Evolutionary conservation across 2,113 vertebrate species (phyloP), one percentile per base, ranked within the genome.

Genomic region (Ranitomeya variabilis): DNA sequence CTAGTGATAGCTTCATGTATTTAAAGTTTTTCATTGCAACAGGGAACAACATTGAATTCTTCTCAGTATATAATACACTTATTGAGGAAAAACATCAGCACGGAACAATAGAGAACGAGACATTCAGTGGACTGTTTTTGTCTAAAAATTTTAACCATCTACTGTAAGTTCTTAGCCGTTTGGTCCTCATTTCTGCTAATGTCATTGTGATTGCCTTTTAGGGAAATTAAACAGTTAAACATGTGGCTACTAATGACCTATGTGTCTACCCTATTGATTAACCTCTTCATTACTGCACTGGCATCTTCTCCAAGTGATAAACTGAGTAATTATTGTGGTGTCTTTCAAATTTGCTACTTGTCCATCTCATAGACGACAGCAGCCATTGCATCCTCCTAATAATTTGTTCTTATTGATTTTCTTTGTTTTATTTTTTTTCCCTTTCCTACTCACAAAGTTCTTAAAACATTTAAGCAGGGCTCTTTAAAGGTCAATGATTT

Each of bases 401-500:
- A 60, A 83, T 89, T 74, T 84, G 73, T 89, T 57, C 74, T 84
- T 78, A 89, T 89, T 89, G 81, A 89, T 89, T 84, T 83, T 83
- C 16, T 64, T 67, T 10, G 52, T 83, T 54, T 77, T 88, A 37
- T 77, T 45, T 87, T 87, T 87, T 83, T 60, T 83, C 26, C 66
- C 60, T 69, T 45, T 80, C 31, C 54, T 67, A 45, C 60, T 78
- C 60, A 51, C 80, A 89, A 89, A 89, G 80, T 89, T 84, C 60
- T 78, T 78, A 69, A 84, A 84, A 89, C 81, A 84, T 89, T 66
- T 89, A 84, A 89, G 59, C 71, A 51, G 57, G 87, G 57, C 87
- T 64, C 81, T 84, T 84, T 89, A 89, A 89, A 89, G 80, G 87
- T 89, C 87, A 89, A 89, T 84, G 87, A 45, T 89, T 84, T 89